Evolutionary conservation across 2,113 vertebrate species (phyloP), one percentile per base, ranked within the genome.

Genomic region (Notarius lentiginosus): DNA sequence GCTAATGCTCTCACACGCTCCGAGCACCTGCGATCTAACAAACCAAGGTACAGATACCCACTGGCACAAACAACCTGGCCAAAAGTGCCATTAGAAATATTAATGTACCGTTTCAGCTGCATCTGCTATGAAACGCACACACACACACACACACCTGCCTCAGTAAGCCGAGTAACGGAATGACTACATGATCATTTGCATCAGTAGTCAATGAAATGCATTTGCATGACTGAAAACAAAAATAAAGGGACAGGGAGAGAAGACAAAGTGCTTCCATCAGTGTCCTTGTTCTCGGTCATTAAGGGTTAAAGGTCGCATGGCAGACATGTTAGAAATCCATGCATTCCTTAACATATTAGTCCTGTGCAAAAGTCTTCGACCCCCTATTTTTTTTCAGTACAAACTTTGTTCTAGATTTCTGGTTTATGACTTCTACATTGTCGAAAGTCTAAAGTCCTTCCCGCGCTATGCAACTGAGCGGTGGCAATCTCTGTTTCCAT

Each of bases 31-130:
- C 72, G 79, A 84, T 89, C 86, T 79, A 79, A 89, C 61, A 86
- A 65, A 34, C 51, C 82, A 68, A 18, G 75, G 80, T 81, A 89
- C 89, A 61, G 81, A 72, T 86, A 91, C 91, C 89, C 60, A 90
- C 87, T 47, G 82, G 90, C 92, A 91, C 89, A 89, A 92, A 93
- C 93, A 92, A 91, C 92, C 90, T 87, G 94, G 93, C 93, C 93
- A 94, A 92, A 90, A 91, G 90, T 91, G 93, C 94, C 90, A 93
- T 94, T 93, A 94, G 92, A 91, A 92, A 91, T 93, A 93, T 94
- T 94, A 92, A 91, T 85, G 92, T 93, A 93, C 91, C 93, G 91
- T 92, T 93, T 91, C 86, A 91, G 91, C 93, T 93, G 91, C 91
- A 77, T 87, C 89, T 88, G 90, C 83, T 89, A 84, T 91, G 87